A percentile compares a stretch with the other conserved stretches of the same genome.
These are phyloP conservation scores for Sebastes kiyomatsui DNA, from an alignment of 2,797 vertebrate genomes.

Conservation along the genomic window DNA sequence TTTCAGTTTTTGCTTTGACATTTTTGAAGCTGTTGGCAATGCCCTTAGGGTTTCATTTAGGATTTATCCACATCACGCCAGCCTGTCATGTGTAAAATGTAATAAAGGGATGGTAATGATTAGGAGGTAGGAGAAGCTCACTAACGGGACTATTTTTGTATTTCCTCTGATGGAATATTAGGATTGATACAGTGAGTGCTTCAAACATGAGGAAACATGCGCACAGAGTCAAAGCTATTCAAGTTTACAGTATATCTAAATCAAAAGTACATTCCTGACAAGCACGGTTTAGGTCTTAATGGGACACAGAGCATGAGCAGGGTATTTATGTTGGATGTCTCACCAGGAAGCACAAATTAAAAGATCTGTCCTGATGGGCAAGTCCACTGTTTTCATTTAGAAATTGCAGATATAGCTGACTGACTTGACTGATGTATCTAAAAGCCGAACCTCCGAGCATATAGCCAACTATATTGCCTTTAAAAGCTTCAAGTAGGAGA, in stretches of 20 bases:
- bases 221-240: conserved; percentile 31
- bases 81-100: conserved; percentile 50
- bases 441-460: conserved; percentile 65
- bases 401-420: conserved; percentile 62
- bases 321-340: conserved; percentile 26
- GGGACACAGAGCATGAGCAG: conserved; percentile 32
- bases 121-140: conserved; percentile 34
- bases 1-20: conserved; percentile 54
- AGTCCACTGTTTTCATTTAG: conserved; percentile 54
- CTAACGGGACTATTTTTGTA: conserved; percentile 41
- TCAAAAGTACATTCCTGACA: conserved; percentile 47
- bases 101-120: conserved; percentile 65
- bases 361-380: conserved; percentile 21
- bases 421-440: conserved; percentile 76
- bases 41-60: conserved; percentile 57
- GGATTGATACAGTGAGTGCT: conserved; percentile 21
- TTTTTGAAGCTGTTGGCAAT: conserved; percentile 50
- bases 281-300: conserved; percentile 29
- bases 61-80: conserved; percentile 49
- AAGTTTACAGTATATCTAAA: conserved; percentile 36
- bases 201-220: conserved; percentile 29
- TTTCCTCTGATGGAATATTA: conserved; percentile 31
- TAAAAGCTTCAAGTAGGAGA: conserved; percentile 71
- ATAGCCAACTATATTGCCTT: conserved; percentile 72
- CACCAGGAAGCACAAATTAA: conserved; percentile 43